Evolutionary conservation across 1,140 invertebrate species (phyloP), one percentile per base, ranked within the genome.

Genomic region (Leptopilina clavipes): DNA sequence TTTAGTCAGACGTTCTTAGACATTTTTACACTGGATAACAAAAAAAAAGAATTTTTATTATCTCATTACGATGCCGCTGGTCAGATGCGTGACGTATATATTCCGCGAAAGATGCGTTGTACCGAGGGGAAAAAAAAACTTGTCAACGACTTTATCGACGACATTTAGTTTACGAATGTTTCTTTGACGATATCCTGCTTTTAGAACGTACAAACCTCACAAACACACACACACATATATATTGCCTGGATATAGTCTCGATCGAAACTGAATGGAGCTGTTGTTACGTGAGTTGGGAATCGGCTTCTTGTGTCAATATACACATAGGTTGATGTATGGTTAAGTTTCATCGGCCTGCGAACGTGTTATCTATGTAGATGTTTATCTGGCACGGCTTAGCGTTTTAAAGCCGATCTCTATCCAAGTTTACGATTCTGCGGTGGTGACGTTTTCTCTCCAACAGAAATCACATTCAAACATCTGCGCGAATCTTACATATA

Each of bases 221-320:
- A 31, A 5, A 65, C 22, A 54, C 14, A 54, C 2, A 54, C 48
- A 54, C n/a, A 54, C 17, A 18, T 19, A 17, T 6, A 52, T 52
- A 18, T 54, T 40, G 37, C 7, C 37, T 40, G 37, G 14, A 52
- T 22, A 14, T 22, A 7, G 19, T 65, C 59, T 65, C 59, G 25
- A 65, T 65, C 25, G 19, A n/a, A 31, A 31, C 59, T 65, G 59
- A 65, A 65, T 65, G 25, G 19, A 65, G 59, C 59, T 65, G 59
- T 65, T 65, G 59, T 65, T 65, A 65, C 59, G 59, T 31, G 59
- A 65, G 59, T 65, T 65, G 25, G 59, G 22, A 65, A 65, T 65
- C 59, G 59, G 19, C 59, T 65, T 65, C 59, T 65, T 65, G 59
- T 65, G 59, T 65, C 59, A 65, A 65, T 65, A 65, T 31, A 65